These are phyloP conservation scores for Drepana arcuata DNA, from an alignment of 1,140 invertebrate species.

Conservation along the genomic window DNA sequence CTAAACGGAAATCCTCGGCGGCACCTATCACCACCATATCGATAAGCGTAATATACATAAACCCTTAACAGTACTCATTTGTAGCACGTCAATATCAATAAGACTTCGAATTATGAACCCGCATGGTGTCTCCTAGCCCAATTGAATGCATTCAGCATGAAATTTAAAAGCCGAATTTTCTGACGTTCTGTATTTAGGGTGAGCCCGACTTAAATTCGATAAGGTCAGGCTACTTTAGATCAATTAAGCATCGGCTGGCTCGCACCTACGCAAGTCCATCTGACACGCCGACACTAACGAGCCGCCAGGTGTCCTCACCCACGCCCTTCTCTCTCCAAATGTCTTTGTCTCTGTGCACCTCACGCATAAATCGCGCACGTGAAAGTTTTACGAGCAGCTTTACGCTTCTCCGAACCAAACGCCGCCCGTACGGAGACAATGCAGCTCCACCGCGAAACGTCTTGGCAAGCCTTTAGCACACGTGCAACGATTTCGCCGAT, in stretches of 20 bases:
- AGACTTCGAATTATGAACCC: constrained; percentile 40
- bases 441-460: constrained; percentile 45
- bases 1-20: too few relatives aligned
- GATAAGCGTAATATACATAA: too few relatives aligned
- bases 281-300: constrained; percentile 50
- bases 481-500: constrained; percentile 68
- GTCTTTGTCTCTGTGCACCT: constrained; percentile 57
- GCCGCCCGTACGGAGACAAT: constrained; percentile 43
- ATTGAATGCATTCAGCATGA: too few relatives aligned
- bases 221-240: too few relatives aligned
- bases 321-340: constrained; percentile 50
- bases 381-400: constrained; percentile 68
- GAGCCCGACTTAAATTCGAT: too few relatives aligned
- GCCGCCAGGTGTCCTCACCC: constrained; percentile 62
- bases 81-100: constrained; percentile 36
- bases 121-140: constrained; percentile 21
- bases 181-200: too few relatives aligned
- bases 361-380: constrained; percentile 57
- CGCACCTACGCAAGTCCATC: constrained; percentile 20
- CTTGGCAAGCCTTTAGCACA: constrained; percentile 46
- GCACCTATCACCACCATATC: too few relatives aligned
- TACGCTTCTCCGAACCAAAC: constrained; percentile 49
- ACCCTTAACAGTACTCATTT: too few relatives aligned
- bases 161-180: too few relatives aligned
- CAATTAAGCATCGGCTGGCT: too few relatives aligned